Percentiles rank a stretch among this genome's conserved stretches.
Evolutionary conservation across 2,888 invertebrate genomes (phyloP).

Genomic region (Dryobotodes eremita): DNA sequence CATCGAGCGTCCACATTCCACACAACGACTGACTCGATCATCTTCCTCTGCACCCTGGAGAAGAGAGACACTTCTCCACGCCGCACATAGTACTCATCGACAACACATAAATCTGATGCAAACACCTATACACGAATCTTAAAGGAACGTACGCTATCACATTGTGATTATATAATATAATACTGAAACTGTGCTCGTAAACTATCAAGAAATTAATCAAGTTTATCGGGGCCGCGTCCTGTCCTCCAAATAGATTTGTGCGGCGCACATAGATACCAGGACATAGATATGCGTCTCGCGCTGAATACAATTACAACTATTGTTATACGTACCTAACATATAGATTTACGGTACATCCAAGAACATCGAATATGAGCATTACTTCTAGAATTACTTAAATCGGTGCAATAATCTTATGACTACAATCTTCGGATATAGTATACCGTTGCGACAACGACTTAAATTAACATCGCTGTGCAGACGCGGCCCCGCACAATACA

Average conservation of each 20-base stretch:
- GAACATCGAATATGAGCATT: conserved; percentile 48
- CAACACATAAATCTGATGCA: conserved; percentile 49
- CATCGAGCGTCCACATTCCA: conserved; percentile 58
- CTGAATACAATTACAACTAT: conserved; percentile 29
- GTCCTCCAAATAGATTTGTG: conserved; percentile 14
- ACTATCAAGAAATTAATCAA: conserved; percentile 53
- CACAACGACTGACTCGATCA: conserved; percentile 61
- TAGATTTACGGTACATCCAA: conserved; percentile 34
- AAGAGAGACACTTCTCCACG: not conserved
- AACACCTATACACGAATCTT: conserved; percentile 50
- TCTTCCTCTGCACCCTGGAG: conserved; percentile 18
- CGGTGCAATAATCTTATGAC: conserved; percentile 40
- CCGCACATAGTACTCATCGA: conserved; percentile 27
- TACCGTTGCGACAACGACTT: conserved; percentile 3
- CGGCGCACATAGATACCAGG: conserved; percentile 2
- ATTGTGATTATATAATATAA: conserved; percentile 58
- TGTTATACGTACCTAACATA: conserved; percentile 43
- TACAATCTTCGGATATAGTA: conserved; percentile 33
- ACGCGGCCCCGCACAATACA: conserved; percentile 45
- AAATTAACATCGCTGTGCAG: conserved; percentile 1
- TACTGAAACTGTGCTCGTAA: conserved; percentile 61
- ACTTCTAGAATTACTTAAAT: conserved; percentile 48
- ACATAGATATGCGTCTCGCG: conserved; percentile 8
- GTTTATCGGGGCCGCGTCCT: conserved; percentile 36
- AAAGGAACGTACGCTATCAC: conserved; percentile 66